Conservation (phyloP, 2,888 invertebrate species). For the Podotricha telesiphe region DNA sequence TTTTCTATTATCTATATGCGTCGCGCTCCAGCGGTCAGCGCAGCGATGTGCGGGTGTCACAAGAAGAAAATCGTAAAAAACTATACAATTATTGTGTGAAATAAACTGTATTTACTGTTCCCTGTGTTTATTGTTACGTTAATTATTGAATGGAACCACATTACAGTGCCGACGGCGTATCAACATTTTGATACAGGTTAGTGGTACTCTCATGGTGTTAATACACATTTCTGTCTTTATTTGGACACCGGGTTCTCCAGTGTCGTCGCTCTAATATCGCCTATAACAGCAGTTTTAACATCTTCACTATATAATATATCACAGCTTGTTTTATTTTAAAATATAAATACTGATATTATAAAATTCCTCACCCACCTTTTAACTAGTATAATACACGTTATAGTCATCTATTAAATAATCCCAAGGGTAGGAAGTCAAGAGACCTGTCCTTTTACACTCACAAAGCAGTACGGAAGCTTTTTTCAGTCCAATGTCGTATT, state of each 20-base stretch:
- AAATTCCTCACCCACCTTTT: background rate
- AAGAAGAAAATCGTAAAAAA: conserved; percentile 67
- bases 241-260: conserved; percentile 71
- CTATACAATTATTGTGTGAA: conserved; percentile 70
- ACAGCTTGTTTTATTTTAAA: background rate
- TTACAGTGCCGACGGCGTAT: conserved; percentile 52
- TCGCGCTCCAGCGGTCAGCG: conserved; percentile 51
- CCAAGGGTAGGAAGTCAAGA: conserved; percentile 16
- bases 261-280: conserved; percentile 60
- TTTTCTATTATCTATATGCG: conserved; percentile 47
- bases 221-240: conserved; percentile 75
- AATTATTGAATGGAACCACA: conserved; percentile 63
- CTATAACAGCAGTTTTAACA: conserved; percentile 42
- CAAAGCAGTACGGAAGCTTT: conserved; percentile 35
- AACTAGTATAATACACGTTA: background rate
- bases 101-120: conserved; percentile 64
- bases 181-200: conserved; percentile 66
- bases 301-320: conserved; percentile 32
- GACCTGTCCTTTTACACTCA: conserved; percentile 8
- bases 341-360: background rate
- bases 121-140: conserved; percentile 63
- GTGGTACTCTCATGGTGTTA: conserved; percentile 57
- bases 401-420: background rate
- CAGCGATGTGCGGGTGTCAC: conserved; percentile 65
- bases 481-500: conserved; percentile 45